phyloP scores from a whole-genome alignment of 2,888 invertebrate species.

The Phragmatobia fuliginosa region DNA sequence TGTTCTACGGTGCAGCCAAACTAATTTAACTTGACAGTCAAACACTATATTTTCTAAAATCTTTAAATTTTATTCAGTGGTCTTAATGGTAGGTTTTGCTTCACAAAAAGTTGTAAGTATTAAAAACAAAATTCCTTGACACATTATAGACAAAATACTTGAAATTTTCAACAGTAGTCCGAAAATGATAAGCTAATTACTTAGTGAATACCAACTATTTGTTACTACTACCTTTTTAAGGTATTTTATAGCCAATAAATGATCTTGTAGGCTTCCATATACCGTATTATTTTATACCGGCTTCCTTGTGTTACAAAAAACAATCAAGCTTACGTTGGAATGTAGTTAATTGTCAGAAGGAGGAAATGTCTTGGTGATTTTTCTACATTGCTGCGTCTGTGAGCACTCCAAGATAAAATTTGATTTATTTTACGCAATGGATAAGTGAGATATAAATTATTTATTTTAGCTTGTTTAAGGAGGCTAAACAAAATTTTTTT shows the following conservation, averaged over 20 bases:
- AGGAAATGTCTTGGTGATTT: constrained; percentile 39
- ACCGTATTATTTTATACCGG: constrained; percentile 35
- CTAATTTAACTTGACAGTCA: neutral
- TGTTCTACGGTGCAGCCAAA: no score
- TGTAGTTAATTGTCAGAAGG: constrained; percentile 48
- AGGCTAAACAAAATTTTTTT: constrained; percentile 28
- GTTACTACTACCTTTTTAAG: constrained; percentile 18
- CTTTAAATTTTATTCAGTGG: no score
- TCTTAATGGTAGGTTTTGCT: no score
- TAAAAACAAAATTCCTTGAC: neutral
- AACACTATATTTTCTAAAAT: no score
- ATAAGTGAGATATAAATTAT: constrained; percentile 17
- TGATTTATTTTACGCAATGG: constrained; percentile 18
- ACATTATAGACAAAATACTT: neutral
- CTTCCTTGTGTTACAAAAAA: constrained; percentile 41
- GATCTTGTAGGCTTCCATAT: constrained; percentile 25
- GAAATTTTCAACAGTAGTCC: constrained; percentile 5
- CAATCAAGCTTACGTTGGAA: constrained; percentile 30
- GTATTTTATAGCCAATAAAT: constrained; percentile 36
- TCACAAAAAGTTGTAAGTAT: neutral
- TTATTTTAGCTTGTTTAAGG: constrained; percentile 16
- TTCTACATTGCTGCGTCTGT: constrained; percentile 21
- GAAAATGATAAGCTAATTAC: constrained; percentile 13
- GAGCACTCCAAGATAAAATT: neutral
- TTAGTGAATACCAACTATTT: constrained; percentile 10